These are phyloP conservation scores for Calliphora vomitoria DNA, from an alignment of 2,888 invertebrate genomes.

Conservation along the genomic window DNA sequence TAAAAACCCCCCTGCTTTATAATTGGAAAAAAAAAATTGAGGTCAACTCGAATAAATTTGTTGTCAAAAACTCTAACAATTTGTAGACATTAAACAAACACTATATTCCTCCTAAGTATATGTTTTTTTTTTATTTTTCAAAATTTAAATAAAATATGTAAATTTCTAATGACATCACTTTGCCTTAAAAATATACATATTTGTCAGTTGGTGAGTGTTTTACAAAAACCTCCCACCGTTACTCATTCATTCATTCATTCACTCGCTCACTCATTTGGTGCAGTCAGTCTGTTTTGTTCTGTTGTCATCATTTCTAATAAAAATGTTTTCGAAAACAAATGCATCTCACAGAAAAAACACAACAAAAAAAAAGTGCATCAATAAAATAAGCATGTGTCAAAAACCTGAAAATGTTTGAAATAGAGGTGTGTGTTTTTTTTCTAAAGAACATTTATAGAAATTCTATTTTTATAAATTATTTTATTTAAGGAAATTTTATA, in stretches of 20 bases:
- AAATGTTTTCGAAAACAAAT: too few relatives aligned
- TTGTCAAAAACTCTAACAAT: background rate
- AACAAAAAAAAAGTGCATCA: constrained; percentile 1
- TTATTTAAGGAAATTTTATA: background rate
- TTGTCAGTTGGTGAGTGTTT: constrained; percentile 29
- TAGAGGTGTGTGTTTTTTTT: background rate
- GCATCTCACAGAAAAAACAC: background rate
- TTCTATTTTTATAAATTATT: background rate
- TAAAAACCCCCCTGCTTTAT: background rate
- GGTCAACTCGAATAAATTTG: constrained; percentile 2
- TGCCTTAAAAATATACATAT: background rate
- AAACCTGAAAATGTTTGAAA: too few relatives aligned
- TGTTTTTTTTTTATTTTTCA: too few relatives aligned
- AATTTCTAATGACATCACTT: constrained; percentile 60
- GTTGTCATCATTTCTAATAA: constrained; percentile 27
- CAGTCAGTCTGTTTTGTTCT: background rate
- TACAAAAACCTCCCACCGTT: constrained; percentile 1
- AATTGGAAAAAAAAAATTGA: background rate
- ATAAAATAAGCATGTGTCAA: background rate
- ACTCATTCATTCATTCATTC: too few relatives aligned
- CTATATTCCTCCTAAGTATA: background rate
- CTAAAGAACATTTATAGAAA: background rate
- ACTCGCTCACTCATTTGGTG: constrained; percentile 33
- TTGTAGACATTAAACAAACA: background rate
- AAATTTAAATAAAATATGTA: constrained; percentile 12